A percentile compares a stretch with the other conserved stretches of the same genome.
Evolutionary conservation across 1,140 invertebrate species (phyloP).

Genomic region (Drosophila watanabei): DNA sequence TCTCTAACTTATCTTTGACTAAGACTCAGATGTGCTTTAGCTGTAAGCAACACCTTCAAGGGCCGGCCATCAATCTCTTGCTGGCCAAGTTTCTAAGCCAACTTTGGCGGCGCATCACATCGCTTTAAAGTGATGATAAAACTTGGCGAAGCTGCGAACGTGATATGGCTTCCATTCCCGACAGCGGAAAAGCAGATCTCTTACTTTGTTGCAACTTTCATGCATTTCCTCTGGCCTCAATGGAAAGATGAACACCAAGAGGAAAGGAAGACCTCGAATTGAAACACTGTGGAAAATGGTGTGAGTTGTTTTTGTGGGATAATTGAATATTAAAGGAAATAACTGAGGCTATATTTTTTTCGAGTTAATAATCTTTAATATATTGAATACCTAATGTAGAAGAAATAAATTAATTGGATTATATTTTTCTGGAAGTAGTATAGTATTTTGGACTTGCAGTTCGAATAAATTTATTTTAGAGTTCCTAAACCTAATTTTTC

Average conservation of each 20-base stretch:
- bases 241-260: neutral
- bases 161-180: constrained; percentile 20
- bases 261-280: constrained; percentile 15
- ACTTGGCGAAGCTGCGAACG: constrained; percentile 28
- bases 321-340: neutral
- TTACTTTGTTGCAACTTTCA: constrained; percentile 56
- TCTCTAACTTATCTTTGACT: neutral
- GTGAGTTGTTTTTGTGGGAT: neutral
- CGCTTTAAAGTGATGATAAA: constrained; percentile 34
- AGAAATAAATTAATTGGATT: neutral
- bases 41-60: constrained; percentile 25
- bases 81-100: constrained; percentile 38
- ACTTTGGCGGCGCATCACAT: constrained; percentile 34
- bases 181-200: constrained; percentile 9
- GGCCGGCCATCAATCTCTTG: constrained; percentile 26
- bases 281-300: constrained; percentile 13
- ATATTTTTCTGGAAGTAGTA: neutral
- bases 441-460: neutral
- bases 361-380: too few relatives aligned
- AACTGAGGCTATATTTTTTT: neutral
- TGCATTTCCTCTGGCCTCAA: constrained; percentile 29
- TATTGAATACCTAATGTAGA: neutral
- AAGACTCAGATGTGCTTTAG: constrained; percentile 8
- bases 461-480: rapidly evolving
- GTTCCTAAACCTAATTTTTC: neutral